Evolutionary conservation across 2,113 vertebrate species (phyloP), one percentile per base, ranked within the genome.

Genomic region (Leucosticte australis): DNA sequence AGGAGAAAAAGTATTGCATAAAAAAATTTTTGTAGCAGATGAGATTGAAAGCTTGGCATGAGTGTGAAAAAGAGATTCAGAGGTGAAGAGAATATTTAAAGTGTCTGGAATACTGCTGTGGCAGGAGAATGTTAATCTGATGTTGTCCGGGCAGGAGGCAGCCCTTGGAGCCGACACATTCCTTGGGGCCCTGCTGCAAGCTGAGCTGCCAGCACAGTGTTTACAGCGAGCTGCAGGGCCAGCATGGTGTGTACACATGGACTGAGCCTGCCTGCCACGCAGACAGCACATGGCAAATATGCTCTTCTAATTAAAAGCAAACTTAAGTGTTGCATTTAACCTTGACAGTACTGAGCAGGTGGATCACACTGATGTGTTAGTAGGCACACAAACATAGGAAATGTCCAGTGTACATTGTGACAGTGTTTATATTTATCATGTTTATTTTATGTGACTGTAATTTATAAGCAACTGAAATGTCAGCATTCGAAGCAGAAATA

Each of bases 71-170:
- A 83, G 71, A 76, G 69, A 68, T 74, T 92, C 64, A 52, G 86
- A 68, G 69, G 87, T 71, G 78, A 92, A 76, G 68, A 81, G 87
- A 94, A 59, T 70, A 67, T 80, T 91, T 92, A 7, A 89, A 91
- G 80, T 73, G 87, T 92, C 90, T 94, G 93, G 94, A 93, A 93
- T 83, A 94, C 63, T 87, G 87, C 92, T 86, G 64, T 95, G 95
- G 87, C 86, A 94, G 83, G 78, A 90, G 87, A 76, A 89, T 57
- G 63, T 86, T 68, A 93, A 94, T 85, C 88, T 96, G 89, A 64
- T 9, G 85, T 91, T 88, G 83, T 92, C 90, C 86, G 84, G 59
- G 88, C 97, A 92, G 83, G 35, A 95, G 92, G 69, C 93, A 87
- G 75, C 84, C 89, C 83, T 92, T 4, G 47, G 94, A 93, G 92